Percentiles rank a stretch among this genome's conserved stretches.
Evolutionary conservation across 2,888 invertebrate genomes (phyloP).

Genomic region (Thyatira batis): DNA sequence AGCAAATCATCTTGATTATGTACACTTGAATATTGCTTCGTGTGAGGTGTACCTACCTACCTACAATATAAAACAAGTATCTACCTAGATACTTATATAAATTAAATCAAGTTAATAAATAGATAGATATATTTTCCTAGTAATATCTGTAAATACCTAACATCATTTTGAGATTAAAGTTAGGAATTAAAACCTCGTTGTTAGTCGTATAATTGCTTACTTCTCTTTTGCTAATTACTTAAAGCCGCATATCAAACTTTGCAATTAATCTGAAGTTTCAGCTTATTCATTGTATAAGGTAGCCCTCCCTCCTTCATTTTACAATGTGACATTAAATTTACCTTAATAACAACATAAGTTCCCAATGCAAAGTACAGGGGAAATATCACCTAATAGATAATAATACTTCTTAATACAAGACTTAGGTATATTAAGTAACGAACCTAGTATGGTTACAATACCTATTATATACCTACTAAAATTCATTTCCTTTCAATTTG

Average conservation of each 20-base stretch:
- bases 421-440: too few species aligned
- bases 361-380: too few species aligned
- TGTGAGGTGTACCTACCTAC: not conserved
- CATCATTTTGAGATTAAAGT: not conserved
- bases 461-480: too few species aligned
- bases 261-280: not conserved
- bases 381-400: too few species aligned
- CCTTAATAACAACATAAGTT: not conserved
- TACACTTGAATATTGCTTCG: too few species aligned
- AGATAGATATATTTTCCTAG: not conserved
- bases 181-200: constrained; percentile 3
- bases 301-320: too few species aligned
- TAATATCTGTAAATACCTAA: not conserved
- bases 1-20: too few species aligned
- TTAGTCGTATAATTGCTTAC: constrained; percentile 5
- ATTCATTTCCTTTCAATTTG: too few species aligned
- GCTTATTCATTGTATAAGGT: not conserved
- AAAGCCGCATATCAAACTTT: constrained; percentile 3
- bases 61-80: not conserved
- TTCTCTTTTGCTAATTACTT: constrained; percentile 5
- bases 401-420: too few species aligned
- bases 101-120: too few species aligned
- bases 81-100: too few species aligned
- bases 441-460: too few species aligned
- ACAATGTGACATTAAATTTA: not conserved